Evolutionary conservation across 2,888 invertebrate genomes (phyloP).

Genomic region (Leucophora obtusa): DNA sequence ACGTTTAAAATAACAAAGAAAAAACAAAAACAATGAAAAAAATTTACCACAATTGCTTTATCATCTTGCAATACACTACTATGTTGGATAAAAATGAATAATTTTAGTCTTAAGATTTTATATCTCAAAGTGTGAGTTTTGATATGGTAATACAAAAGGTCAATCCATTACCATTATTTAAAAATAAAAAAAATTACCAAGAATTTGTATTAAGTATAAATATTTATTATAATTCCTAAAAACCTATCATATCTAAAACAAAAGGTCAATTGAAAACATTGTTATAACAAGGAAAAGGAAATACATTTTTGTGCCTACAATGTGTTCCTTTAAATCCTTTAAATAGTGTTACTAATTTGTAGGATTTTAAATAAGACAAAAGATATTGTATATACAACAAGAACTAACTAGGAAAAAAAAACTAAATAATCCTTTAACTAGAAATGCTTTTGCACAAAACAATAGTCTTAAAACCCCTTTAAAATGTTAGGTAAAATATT

Average conservation of each 20-base stretch:
- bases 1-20: too few species aligned
- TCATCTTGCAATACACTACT: too few species aligned
- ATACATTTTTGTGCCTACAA: background rate
- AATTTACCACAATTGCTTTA: too few species aligned
- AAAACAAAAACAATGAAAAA: too few species aligned
- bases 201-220: too few species aligned
- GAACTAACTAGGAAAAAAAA: background rate
- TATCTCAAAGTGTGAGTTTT: too few species aligned
- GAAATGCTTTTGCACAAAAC: too few species aligned
- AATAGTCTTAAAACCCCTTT: background rate
- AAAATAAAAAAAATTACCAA: too few species aligned
- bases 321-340: background rate
- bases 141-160: too few species aligned
- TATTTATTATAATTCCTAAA: background rate
- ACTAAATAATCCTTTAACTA: background rate
- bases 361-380: background rate
- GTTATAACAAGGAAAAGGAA: background rate
- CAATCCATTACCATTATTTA: too few species aligned
- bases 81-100: too few species aligned
- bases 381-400: background rate
- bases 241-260: background rate
- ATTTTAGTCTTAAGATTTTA: too few species aligned
- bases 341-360: background rate
- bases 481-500: slow-evolving; percentile 5
- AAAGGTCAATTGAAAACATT: background rate